Conservation (phyloP, 2,797 vertebrate genomes). For the Zalophus californianus region DNA sequence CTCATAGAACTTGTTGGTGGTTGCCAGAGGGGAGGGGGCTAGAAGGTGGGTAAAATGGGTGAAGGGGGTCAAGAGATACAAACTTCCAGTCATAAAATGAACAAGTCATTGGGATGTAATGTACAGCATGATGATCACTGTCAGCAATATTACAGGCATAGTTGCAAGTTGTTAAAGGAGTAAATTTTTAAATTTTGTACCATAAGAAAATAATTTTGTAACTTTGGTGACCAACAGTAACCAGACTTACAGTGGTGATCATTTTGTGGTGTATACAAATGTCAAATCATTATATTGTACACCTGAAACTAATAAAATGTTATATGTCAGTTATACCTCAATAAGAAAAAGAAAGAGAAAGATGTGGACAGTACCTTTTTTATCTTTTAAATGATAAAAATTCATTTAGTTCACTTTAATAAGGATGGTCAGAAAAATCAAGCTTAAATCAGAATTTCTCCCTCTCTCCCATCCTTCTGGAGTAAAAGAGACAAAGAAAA, state of each 20-base stretch:
- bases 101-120: background rate
- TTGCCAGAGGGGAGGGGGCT: background rate
- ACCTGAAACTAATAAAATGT: background rate
- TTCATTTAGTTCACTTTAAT: background rate
- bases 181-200: background rate
- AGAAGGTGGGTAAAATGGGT: background rate
- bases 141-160: background rate
- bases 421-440: background rate
- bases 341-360: background rate
- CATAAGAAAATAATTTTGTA: background rate
- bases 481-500: background rate
- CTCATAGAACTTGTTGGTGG: background rate
- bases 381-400: background rate
- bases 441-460: background rate
- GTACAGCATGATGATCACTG: background rate
- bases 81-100: background rate
- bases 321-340: background rate
- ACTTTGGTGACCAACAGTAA: background rate
- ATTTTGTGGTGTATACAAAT: background rate
- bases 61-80: background rate
- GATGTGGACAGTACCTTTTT: background rate
- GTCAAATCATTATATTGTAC: background rate
- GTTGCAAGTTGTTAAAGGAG: background rate
- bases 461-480: background rate
- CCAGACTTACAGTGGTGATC: background rate